Evolutionary conservation across 2,113 vertebrate species (phyloP), one percentile per base, ranked within the genome.

Genomic region (Labeo catla): DNA sequence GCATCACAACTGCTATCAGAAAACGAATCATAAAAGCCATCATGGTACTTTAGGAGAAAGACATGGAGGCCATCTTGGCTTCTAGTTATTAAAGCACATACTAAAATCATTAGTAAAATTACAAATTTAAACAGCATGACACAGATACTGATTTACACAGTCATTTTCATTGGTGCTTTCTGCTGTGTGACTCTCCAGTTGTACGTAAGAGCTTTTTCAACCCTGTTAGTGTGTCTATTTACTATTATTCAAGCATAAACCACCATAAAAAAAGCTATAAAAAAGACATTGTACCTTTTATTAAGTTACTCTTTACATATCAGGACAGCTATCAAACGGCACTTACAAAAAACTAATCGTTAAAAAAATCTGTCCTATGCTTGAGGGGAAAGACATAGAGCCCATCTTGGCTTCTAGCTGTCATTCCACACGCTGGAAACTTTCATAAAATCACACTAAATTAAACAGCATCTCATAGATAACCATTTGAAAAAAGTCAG

Each of bases 161-260:
- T 52, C 50, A 52, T 52, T 52, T 39, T 39, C 39, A 39, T 1
- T 39, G 39, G 5, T 39, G 39, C 3, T 39, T 39, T 39, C 3
- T 39, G 5, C 39, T 39, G 39, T 39, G 39, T 39, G 39, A 39
- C 39, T 39, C 39, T 39, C 50, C 10, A 4, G 10, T 59, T 92
- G 92, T 84, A 93, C 91, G 91, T 93, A 92, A 93, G 92, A 94
- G 95, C 88, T 93, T 94, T 94, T 94, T 93, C 93, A 91, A 86
- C 92, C 73, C 73, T 50, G 39, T 39, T 39, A 39, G 3, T 39
- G 39, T 3, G 2, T 39, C 39, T 5, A 3, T 39, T 39, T 39
- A 39, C 39, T 5, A 39, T 39, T 39, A 39, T 39, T 39, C 39
- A 39, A 39, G 39, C 39, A 39, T 39, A 39, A 39, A 91, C 90